Percentiles rank a stretch among this genome's conserved stretches.
phyloP scores from a whole-genome alignment of 2,888 invertebrate species.

The Leucoptera coffeella region DNA sequence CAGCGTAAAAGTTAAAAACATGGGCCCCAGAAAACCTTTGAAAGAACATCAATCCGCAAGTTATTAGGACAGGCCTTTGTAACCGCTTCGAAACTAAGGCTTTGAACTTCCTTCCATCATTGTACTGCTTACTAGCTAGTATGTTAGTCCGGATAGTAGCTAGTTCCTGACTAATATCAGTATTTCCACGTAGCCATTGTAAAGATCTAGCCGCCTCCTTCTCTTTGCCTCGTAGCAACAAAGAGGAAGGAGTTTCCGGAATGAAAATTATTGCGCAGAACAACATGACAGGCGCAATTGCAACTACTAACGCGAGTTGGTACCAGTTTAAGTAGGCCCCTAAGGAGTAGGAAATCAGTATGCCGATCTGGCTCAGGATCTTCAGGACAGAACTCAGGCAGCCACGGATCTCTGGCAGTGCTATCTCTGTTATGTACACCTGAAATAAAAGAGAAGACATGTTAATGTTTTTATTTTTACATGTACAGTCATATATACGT shows the following conservation, averaged over 20 bases:
- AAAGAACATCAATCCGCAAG: slow-evolving; percentile 83
- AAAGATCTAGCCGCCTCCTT: slow-evolving; percentile 69
- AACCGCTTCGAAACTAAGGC: slow-evolving; percentile 33
- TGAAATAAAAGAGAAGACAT: slow-evolving; percentile 21
- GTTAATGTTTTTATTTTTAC: background rate
- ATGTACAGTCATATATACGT: background rate
- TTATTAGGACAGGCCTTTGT: slow-evolving; percentile 68
- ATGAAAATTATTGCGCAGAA: slow-evolving; percentile 70
- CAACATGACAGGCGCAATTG: slow-evolving; percentile 68
- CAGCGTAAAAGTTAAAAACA: slow-evolving; percentile 78
- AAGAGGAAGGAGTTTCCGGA: slow-evolving; percentile 84
- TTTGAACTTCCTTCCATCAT: slow-evolving; percentile 26
- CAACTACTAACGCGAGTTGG: slow-evolving; percentile 72
- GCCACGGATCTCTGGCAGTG: slow-evolving; percentile 79
- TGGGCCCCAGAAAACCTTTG: slow-evolving; percentile 80
- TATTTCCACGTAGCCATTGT: slow-evolving; percentile 72
- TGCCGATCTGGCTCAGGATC: slow-evolving; percentile 77
- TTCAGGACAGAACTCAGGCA: slow-evolving; percentile 81
- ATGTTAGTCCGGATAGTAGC: slow-evolving; percentile 67
- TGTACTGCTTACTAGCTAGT: slow-evolving; percentile 34
- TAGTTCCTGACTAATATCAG: slow-evolving; percentile 70
- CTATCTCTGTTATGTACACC: slow-evolving; percentile 89
- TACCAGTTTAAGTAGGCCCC: slow-evolving; percentile 81
- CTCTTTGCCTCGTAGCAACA: slow-evolving; percentile 68
- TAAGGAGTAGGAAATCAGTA: slow-evolving; percentile 72